Evolutionary conservation across 2,888 invertebrate species (phyloP).

Genomic region (Pandemis heparana): DNA sequence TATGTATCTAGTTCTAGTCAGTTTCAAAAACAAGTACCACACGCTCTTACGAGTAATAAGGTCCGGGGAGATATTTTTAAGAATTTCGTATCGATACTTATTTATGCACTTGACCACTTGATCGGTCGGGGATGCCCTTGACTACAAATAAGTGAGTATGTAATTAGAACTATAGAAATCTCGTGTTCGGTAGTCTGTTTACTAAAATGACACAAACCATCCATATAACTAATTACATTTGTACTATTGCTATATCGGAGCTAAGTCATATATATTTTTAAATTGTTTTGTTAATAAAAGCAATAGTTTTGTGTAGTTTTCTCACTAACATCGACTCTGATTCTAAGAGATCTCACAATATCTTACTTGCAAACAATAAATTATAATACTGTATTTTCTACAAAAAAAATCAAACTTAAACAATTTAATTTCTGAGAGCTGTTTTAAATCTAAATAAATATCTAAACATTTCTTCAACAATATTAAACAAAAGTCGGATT

Average conservation of each 20-base stretch:
- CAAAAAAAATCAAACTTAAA: too few relatives aligned
- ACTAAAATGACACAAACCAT: too few relatives aligned
- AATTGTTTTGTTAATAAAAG: background rate
- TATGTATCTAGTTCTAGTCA: too few relatives aligned
- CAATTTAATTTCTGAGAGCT: background rate
- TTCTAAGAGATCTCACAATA: conserved; percentile 32
- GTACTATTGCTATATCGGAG: background rate
- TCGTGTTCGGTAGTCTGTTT: too few relatives aligned
- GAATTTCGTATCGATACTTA: too few relatives aligned
- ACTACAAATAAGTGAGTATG: too few relatives aligned
- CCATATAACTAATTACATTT: background rate
- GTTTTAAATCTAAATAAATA: background rate
- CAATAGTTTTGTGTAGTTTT: conserved; percentile 2
- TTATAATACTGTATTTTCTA: conserved; percentile 23
- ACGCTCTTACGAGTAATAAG: too few relatives aligned
- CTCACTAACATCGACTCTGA: background rate
- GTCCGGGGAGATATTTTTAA: too few relatives aligned
- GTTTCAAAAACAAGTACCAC: too few relatives aligned
- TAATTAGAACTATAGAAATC: too few relatives aligned
- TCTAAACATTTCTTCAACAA: background rate
- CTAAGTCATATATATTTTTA: background rate
- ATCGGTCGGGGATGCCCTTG: too few relatives aligned
- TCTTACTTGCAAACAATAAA: conserved; percentile 9
- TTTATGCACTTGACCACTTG: too few relatives aligned
- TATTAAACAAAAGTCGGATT: background rate